Evolutionary conservation across 2,113 vertebrate genomes (phyloP).

Genomic region (Neolamprologus modestus): DNA sequence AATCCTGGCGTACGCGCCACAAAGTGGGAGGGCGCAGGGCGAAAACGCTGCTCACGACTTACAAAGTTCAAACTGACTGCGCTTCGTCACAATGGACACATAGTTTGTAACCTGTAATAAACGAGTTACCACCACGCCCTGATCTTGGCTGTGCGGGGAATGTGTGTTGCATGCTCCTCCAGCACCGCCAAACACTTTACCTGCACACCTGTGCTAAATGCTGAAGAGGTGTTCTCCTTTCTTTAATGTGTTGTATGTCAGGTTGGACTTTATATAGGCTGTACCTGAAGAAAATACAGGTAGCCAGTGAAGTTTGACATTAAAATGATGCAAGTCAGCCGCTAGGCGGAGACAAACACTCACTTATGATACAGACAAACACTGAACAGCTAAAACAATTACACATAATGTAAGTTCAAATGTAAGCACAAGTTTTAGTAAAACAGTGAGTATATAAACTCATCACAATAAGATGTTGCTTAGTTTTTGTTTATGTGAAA

Average conservation of each 20-base stretch:
- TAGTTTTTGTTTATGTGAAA: neutral
- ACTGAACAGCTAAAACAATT: neutral
- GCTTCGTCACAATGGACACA: neutral
- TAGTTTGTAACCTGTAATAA: neutral
- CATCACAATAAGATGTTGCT: accelerated
- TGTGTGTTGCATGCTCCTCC: neutral
- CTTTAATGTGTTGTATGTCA: accelerated
- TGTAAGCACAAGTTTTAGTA: accelerated
- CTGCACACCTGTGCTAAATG: neutral
- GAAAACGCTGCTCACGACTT: accelerated
- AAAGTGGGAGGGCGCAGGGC: neutral
- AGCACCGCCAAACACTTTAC: neutral
- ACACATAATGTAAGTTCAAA: neutral
- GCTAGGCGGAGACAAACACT: neutral
- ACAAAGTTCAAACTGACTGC: neutral
- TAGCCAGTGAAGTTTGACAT: neutral
- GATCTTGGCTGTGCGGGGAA: neutral
- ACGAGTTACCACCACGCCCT: neutral
- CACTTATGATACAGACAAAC: neutral
- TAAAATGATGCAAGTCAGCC: neutral
- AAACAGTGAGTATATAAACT: neutral
- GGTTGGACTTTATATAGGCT: neutral
- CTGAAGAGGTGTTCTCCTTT: neutral
- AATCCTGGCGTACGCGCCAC: neutral
- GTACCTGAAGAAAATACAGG: neutral